Base-by-base conservation (phyloP, 1,140 invertebrate genomes). In the Euura lappo region DNA sequence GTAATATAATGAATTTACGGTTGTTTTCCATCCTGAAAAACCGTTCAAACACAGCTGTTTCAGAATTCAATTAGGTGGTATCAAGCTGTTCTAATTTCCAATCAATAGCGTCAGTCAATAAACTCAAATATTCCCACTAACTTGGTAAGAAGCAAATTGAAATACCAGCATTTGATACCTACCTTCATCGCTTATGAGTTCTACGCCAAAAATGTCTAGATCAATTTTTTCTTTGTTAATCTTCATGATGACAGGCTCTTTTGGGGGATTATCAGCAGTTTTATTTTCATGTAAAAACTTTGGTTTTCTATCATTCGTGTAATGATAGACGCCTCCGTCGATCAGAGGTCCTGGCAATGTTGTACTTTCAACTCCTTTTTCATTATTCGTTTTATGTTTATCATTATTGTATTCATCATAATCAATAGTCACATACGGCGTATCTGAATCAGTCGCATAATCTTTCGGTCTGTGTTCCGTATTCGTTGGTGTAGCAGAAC, bases 181-280 rank as follows among this genome's bases (percentile, higher is more conserved):
- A 68, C 66, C 66, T 68, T 28, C 28, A 42, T 4, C 28, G 8
- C 10, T 42, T 68, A 68, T 42, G 13, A 68, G 10, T 68, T 68
- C 44, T 44, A 42, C 66, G 42, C 44, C 44, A 44, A 68, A 68
- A 44, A 68, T 44, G 28, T 68, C 66, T 44, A 44, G 13, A 44
- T 68, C 66, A 68, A 68, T 28, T 44, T 68, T 28, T 42, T 68
- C 72, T 45, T 75, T 75, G 44, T 42, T 70, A 13, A 87, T 81
- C 72, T 76, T 83, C 86, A 87, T 87, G 46, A 87, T 79, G 6
- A 77, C 80, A 0, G 85, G 84, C 2, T 8, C 68, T 83, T 76
- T 1, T 76, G 66, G 4, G 28, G 28, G 28, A 28, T 28, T 28
- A 28, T 28, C 28, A 28, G 28, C 76, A 1, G 79, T 84, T 69